Conservation (phyloP, 2,113 vertebrate genomes). For the Ammospiza caudacuta region DNA sequence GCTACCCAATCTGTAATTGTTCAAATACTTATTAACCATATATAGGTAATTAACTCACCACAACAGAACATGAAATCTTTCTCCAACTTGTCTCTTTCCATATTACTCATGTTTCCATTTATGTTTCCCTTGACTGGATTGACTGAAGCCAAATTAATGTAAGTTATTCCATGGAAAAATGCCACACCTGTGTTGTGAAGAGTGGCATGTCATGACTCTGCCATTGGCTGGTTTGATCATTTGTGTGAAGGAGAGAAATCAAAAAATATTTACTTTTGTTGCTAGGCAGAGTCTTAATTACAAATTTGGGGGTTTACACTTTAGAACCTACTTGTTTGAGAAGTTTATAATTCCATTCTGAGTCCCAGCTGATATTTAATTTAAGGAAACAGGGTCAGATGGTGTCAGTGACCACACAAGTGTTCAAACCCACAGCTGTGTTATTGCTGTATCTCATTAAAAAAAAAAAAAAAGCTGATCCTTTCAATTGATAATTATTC, state of each 20-base stretch:
- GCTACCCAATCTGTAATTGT: neutral
- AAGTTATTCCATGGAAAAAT: neutral
- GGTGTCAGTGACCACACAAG: neutral
- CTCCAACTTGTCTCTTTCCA: neutral
- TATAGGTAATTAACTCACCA: neutral
- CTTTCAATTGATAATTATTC: neutral
- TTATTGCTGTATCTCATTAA: neutral
- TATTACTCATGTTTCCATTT: neutral
- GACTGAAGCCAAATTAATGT: neutral
- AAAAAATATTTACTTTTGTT: neutral
- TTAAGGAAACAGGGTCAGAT: neutral
- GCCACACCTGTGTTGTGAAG: neutral
- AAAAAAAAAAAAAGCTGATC: neutral
- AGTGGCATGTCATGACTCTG: neutral
- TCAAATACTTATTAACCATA: neutral
- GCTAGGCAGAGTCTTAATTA: neutral
- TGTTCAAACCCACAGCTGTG: neutral
- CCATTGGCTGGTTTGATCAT: neutral
- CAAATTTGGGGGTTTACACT: neutral
- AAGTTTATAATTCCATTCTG: neutral
- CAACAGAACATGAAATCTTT: neutral
- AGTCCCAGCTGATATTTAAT: neutral
- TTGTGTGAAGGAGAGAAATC: neutral
- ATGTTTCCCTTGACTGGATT: neutral
- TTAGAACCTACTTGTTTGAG: neutral